A percentile compares a stretch with the other conserved stretches of the same genome.
Conservation (phyloP, 2,797 vertebrate genomes). For the Hypotaenidia okinawae region DNA sequence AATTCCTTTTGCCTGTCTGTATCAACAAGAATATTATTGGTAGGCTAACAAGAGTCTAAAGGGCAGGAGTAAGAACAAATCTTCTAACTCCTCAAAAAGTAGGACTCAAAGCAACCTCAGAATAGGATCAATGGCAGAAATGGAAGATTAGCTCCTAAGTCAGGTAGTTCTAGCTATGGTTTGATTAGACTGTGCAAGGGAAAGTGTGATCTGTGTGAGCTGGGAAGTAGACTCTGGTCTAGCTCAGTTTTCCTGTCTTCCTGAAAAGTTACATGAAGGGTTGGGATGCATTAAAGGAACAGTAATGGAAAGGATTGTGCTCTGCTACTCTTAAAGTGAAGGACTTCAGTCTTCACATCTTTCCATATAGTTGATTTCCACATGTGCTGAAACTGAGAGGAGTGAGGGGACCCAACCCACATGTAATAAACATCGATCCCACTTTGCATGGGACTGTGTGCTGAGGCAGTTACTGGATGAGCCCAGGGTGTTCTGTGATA, state of each 20-base stretch:
- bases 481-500: not conserved
- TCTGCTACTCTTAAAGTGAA: not conserved
- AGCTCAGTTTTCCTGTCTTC: not conserved
- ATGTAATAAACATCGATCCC: not conserved
- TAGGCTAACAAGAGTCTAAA: not conserved
- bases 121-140: not conserved
- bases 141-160: not conserved
- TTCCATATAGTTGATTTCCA: conserved; percentile 40
- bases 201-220: not conserved
- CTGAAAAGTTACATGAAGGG: not conserved
- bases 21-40: not conserved
- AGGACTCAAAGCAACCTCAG: not conserved
- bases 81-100: not conserved
- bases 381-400: conserved; percentile 37
- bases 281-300: not conserved
- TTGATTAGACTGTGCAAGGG: not conserved
- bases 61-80: not conserved
- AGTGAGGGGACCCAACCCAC: conserved; percentile 25
- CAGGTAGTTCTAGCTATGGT: not conserved
- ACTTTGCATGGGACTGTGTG: not conserved
- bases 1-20: not conserved
- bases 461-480: not conserved
- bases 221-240: not conserved
- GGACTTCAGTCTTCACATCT: conserved; percentile 15
- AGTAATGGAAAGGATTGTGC: not conserved